phyloP scores from a whole-genome alignment of 1,140 invertebrate genomes.

The Wasmannia auropunctata region DNA sequence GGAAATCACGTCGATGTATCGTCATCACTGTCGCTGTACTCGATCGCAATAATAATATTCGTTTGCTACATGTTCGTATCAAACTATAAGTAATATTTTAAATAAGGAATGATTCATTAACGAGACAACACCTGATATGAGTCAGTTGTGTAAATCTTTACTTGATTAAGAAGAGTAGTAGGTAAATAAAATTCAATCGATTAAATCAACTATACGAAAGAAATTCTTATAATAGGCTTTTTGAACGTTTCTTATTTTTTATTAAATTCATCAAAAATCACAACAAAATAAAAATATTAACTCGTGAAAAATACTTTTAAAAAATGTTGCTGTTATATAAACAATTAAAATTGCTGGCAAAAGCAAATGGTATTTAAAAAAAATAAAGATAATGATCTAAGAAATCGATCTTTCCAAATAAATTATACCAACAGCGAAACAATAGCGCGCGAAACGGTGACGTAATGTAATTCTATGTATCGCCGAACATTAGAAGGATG shows the following conservation, averaged over 20 bases:
- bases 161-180: neutral
- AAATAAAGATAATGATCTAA: neutral
- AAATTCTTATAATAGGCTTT: neutral
- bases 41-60: slow-evolving; percentile 2
- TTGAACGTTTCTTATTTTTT: neutral
- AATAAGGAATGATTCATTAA: neutral
- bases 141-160: neutral
- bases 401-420: neutral
- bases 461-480: slow-evolving; percentile 8
- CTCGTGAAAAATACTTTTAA: neutral
- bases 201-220: neutral
- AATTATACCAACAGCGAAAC: neutral
- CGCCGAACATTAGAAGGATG: slow-evolving; percentile 51
- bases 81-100: too few species aligned
- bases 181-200: neutral
- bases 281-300: neutral
- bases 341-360: neutral
- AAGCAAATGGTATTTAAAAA: neutral
- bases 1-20: slow-evolving; percentile 54
- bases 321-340: neutral
- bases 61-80: neutral
- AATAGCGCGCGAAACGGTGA: neutral
- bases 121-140: neutral
- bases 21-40: neutral
- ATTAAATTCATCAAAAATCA: neutral